phyloP scores from a whole-genome alignment of 53 echinoderm and acorn worm species.

The Paracentrotus lividus region DNA sequence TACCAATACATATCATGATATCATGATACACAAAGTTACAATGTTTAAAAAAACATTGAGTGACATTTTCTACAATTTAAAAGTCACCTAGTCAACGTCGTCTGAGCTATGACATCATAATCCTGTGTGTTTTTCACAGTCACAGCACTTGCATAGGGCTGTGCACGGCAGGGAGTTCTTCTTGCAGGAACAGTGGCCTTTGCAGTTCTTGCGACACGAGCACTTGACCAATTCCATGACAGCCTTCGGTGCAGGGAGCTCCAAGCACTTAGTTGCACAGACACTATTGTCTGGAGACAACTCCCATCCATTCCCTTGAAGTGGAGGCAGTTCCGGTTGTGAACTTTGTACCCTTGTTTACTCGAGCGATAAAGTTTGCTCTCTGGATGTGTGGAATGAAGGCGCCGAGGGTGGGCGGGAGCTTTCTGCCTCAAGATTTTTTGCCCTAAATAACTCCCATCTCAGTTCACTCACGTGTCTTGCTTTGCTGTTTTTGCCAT shows the following conservation, averaged over 20 bases:
- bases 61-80: slow-evolving; percentile 1
- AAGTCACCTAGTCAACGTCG: slow-evolving; percentile 27
- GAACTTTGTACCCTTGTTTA: slow-evolving; percentile 61
- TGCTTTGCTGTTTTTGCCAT: slow-evolving; percentile 32
- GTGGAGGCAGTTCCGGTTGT: neutral
- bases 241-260: slow-evolving; percentile 33
- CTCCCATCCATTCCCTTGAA: neutral
- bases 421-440: slow-evolving; percentile 55
- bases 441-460: slow-evolving; percentile 53
- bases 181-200: slow-evolving; percentile 63
- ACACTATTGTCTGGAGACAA: neutral
- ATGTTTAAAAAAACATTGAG: neutral
- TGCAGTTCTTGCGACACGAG: slow-evolving; percentile 23
- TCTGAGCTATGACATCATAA: neutral
- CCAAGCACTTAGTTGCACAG: slow-evolving; percentile 22
- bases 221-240: slow-evolving; percentile 65
- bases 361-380: slow-evolving; percentile 21
- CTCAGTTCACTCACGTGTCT: slow-evolving; percentile 40
- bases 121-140: slow-evolving; percentile 57
- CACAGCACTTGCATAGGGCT: slow-evolving; percentile 62
- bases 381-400: slow-evolving; percentile 66
- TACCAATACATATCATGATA: neutral
- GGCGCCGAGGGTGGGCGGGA: slow-evolving; percentile 57
- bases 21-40: neutral
- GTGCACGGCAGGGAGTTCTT: slow-evolving; percentile 59